Evolutionary conservation across 1,140 invertebrate species (phyloP), one percentile per base, ranked within the genome.

Genomic region (Tribolium madens): DNA sequence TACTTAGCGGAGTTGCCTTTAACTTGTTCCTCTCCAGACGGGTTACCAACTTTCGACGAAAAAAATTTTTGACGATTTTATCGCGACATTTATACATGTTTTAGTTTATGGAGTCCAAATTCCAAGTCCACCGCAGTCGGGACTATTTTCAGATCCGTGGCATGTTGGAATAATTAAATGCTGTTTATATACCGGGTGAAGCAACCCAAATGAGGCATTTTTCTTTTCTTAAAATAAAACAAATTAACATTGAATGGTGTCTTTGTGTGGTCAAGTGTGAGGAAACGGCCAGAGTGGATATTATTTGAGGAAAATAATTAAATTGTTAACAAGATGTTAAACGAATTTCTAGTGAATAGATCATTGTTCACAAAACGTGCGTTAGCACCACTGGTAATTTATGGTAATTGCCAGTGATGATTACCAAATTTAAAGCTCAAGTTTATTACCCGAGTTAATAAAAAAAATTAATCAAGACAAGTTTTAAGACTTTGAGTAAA

Each of bases 121-220:
- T 50, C 70, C 17, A 6, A 12, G 70, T 52, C 70, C 70, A 72
- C 70, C 46, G 46, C 50, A 64, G 57, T 31, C 57, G 14, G 26
- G 46, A 17, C 47, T 72, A 72, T 72, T 52, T 72, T 72, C 50
- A 72, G 21, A 21, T 18, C 15, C n/a, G 10, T 6, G 26, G 12
- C 70, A 52, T 72, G 47, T 47, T 33, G 50, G 9, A 72, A 72
- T 72, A 72, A 72, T 72, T 72, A 72, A 72, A 72, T 46, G 36
- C 70, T 72, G 70, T 50, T 31, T 72, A 72, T 69, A 69, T 42
- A 50, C 15, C 48, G 48, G 13, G 6, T 50, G 48, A 50, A 15
- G 12, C 48, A 50, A 15, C 48, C 13, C 48, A 50, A 50, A 42
- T 42, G 36, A 42, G 36, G 36, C 36, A 42, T 42, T 42, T 42